Conservation (phyloP, 2,888 invertebrate species). For the Epistrophe eligans region DNA sequence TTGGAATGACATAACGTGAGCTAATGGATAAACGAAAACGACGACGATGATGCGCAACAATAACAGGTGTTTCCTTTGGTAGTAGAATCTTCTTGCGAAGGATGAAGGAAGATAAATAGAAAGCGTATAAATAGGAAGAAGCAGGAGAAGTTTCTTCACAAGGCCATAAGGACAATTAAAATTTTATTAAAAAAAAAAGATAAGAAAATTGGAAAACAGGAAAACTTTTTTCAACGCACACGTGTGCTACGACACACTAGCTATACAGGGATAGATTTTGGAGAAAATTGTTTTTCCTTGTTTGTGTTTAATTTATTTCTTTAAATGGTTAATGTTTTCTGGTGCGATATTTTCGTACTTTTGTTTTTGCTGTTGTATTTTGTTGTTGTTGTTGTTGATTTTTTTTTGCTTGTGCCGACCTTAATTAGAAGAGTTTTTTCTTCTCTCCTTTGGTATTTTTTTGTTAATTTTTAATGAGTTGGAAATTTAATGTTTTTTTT, state of each 20-base stretch:
- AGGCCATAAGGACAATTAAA: constrained; percentile 69
- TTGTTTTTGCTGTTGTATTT: constrained; percentile 21
- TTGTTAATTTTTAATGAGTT: constrained; percentile 17
- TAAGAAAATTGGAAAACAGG: constrained; percentile 9
- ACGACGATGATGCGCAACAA: constrained; percentile 17
- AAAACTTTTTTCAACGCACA: constrained; percentile 46
- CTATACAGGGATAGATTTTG: neutral
- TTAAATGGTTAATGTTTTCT: constrained; percentile 48
- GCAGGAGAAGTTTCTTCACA: neutral
- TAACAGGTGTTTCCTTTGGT: constrained; percentile 27
- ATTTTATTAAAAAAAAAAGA: constrained; percentile 24
- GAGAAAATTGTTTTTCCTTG: constrained; percentile 31
- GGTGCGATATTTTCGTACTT: constrained; percentile 37
- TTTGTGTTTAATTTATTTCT: constrained; percentile 51
- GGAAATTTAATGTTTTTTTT: constrained; percentile 36
- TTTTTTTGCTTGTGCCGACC: constrained; percentile 2
- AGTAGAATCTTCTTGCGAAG: neutral
- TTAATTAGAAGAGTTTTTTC: constrained; percentile 58
- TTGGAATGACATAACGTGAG: constrained; percentile 17
- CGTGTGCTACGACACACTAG: neutral
- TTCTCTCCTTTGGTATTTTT: neutral
- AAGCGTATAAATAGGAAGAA: neutral
- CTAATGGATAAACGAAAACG: constrained; percentile 34
- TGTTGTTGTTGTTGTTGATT: neutral
- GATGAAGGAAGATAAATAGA: neutral